Percentiles rank a stretch among this genome's conserved stretches.
Conservation (phyloP, 2,113 vertebrate genomes). For the Dasypus novemcinctus region DNA sequence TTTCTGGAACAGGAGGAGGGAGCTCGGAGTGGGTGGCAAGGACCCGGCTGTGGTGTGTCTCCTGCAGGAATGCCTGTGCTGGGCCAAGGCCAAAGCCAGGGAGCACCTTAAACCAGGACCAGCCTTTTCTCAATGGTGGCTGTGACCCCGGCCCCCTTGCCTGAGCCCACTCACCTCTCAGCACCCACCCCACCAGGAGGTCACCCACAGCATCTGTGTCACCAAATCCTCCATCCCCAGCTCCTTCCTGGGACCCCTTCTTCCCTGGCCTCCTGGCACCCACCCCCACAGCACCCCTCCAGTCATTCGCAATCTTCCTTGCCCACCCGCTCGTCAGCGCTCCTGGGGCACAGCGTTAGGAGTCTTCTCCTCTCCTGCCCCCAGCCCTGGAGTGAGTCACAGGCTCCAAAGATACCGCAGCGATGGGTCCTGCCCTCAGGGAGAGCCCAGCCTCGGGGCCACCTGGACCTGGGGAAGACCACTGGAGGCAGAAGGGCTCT, state of each 20-base stretch:
- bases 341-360: not conserved
- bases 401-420: fast-evolving
- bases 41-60: fast-evolving
- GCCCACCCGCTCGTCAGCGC: not conserved
- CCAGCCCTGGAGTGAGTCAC: no score
- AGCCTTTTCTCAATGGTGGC: not conserved
- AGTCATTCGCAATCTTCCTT: no score
- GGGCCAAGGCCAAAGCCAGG: not conserved
- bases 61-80: not conserved
- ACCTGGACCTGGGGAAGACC: not conserved
- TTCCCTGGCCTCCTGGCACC: fast-evolving
- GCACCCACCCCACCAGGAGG: fast-evolving
- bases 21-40: not conserved
- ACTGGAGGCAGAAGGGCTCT: fast-evolving
- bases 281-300: not conserved
- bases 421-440: no score
- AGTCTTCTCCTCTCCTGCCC: not conserved
- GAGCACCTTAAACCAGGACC: no score
- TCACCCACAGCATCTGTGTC: fast-evolving
- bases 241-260: not conserved
- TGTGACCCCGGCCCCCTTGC: fast-evolving
- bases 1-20: not conserved
- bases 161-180: fast-evolving
- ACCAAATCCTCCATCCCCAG: not conserved
- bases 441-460: not conserved